phyloP scores from a whole-genome alignment of 2,113 vertebrate species.

The Columba janthina region DNA sequence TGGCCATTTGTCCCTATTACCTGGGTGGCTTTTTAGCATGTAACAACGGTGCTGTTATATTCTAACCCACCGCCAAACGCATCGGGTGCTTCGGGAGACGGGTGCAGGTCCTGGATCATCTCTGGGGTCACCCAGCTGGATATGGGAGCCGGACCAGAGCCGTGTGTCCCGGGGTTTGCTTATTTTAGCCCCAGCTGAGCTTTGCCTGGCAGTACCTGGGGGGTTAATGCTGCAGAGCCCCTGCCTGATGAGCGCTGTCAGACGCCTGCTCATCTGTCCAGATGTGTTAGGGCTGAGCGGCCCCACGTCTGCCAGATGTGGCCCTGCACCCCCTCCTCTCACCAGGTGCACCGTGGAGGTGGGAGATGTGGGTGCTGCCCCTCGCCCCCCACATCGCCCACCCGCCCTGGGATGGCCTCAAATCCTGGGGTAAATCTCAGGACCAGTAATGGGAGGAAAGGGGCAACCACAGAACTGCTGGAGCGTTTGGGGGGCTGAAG shows the following conservation, averaged over 20 bases:
- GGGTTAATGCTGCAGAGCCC: not conserved
- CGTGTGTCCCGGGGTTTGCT: not conserved
- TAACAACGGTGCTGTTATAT: fast-evolving
- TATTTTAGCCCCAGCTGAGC: not conserved
- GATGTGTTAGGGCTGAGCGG: not conserved
- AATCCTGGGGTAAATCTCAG: not conserved
- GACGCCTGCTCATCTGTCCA: not conserved
- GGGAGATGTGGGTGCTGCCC: not conserved
- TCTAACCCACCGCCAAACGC: fast-evolving
- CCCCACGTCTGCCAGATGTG: not conserved
- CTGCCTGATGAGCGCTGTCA: not conserved
- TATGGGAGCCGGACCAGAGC: not conserved
- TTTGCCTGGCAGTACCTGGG: fast-evolving
- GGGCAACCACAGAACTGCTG: no score
- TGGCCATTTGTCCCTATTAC: not conserved
- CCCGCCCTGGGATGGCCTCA: fast-evolving
- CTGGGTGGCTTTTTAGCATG: fast-evolving
- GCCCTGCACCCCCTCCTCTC: not conserved
- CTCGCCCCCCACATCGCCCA: fast-evolving
- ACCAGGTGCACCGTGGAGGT: fast-evolving
- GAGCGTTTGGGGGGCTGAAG: not conserved
- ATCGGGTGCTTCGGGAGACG: not conserved
- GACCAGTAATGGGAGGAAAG: no score
- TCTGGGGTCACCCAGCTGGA: fast-evolving
- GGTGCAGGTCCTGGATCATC: fast-evolving